Evolutionary conservation across 2,113 vertebrate genomes (phyloP).

Genomic region (Delphinapterus leucas): DNA sequence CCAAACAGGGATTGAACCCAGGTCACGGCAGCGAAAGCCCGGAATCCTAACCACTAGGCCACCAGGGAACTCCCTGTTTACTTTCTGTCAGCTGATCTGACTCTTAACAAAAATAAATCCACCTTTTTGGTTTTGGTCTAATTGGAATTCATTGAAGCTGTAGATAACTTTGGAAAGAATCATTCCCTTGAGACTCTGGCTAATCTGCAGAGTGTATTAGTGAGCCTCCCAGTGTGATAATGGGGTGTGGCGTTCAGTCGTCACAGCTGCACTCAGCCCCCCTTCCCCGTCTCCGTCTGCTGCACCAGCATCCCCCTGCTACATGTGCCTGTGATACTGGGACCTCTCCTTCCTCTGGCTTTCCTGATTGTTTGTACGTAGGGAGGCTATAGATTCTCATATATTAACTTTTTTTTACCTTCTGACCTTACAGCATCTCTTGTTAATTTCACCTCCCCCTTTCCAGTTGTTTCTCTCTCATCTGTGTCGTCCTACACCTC

Average conservation of each 20-base stretch:
- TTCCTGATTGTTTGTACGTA: not conserved
- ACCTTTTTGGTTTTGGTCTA: not conserved
- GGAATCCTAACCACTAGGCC: not conserved
- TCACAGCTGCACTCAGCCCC: not conserved
- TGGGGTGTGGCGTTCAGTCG: fast-evolving
- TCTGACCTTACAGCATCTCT: not conserved
- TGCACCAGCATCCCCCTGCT: too few relatives aligned
- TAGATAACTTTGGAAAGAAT: not conserved
- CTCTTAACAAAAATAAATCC: not conserved
- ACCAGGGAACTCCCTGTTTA: not conserved
- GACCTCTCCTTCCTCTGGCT: fast-evolving
- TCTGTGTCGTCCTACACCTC: fast-evolving
- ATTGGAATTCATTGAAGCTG: not conserved
- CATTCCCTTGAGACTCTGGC: fast-evolving
- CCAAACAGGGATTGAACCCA: not conserved
- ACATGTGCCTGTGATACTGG: fast-evolving
- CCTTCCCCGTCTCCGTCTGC: not conserved
- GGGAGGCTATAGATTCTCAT: not conserved
- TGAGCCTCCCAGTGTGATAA: fast-evolving
- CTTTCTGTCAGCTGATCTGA: not conserved
- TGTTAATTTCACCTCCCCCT: not conserved
- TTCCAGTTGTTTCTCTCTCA: not conserved
- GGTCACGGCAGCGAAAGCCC: not conserved
- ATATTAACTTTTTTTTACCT: fast-evolving
- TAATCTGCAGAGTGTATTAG: fast-evolving